Evolutionary conservation across 2,797 vertebrate genomes (phyloP).

Genomic region (Strix occidentalis): DNA sequence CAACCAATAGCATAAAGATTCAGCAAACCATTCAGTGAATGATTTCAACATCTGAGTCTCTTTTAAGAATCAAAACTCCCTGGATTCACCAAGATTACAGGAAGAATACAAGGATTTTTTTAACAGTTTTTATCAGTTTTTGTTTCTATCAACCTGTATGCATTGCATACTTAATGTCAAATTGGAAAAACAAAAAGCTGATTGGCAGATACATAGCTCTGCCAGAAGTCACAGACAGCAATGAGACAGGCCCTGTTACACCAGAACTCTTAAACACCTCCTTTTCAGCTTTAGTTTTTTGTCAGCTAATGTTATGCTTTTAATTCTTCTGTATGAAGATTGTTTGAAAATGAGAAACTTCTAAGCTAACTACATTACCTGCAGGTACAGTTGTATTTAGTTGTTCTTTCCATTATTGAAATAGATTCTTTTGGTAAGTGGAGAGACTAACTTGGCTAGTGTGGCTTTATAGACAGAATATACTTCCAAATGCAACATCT

Average conservation of each 20-base stretch:
- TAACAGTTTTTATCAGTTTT: neutral
- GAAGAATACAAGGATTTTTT: neutral
- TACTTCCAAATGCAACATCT: neutral
- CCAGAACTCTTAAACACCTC: neutral
- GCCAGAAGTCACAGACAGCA: neutral
- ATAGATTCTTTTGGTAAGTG: neutral
- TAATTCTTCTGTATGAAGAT: neutral
- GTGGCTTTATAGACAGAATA: neutral
- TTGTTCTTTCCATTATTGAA: neutral
- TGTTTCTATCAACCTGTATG: neutral
- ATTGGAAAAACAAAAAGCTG: neutral
- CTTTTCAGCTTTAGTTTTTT: neutral
- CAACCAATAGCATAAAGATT: neutral
- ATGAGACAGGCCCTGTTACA: neutral
- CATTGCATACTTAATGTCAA: neutral
- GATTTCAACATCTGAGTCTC: neutral
- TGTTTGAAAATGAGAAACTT: neutral
- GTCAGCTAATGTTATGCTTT: neutral
- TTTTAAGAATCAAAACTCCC: neutral
- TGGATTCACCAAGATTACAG: neutral
- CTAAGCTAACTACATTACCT: neutral
- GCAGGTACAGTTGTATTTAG: neutral
- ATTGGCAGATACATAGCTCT: neutral
- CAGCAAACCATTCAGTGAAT: neutral
- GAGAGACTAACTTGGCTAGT: neutral